phyloP scores from a whole-genome alignment of 2,113 vertebrate species.

The Eudyptes chrysolophus region DNA sequence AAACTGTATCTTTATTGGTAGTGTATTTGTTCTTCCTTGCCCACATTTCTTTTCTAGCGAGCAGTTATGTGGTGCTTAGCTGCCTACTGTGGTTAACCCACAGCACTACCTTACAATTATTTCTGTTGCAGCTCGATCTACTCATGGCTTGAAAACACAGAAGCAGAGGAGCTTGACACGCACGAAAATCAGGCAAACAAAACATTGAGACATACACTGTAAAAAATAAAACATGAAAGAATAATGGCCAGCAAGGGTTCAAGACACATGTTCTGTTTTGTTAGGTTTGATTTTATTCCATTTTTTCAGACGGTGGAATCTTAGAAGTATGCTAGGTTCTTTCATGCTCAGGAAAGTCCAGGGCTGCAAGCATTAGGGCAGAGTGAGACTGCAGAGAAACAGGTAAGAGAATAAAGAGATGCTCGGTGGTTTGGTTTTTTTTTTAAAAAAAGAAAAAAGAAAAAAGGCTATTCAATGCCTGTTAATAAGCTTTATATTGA shows the following conservation, averaged over 20 bases:
- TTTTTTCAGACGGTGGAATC: background rate
- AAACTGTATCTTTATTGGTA: background rate
- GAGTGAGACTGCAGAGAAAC: background rate
- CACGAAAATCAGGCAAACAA: background rate
- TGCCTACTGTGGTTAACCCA: background rate
- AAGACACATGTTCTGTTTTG: background rate
- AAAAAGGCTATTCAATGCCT: background rate
- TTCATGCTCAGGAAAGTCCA: background rate
- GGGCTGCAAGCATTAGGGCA: background rate
- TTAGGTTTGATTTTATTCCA: background rate
- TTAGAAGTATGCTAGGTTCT: background rate
- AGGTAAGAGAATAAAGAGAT: background rate
- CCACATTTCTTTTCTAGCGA: background rate
- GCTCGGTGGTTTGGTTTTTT: no score
- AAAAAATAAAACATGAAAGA: background rate
- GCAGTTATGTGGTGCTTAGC: background rate
- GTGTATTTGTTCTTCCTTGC: background rate
- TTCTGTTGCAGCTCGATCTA: background rate
- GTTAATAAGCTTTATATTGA: background rate
- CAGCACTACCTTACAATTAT: background rate
- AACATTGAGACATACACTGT: background rate
- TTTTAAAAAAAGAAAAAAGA: no score
- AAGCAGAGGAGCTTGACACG: background rate
- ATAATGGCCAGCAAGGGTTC: background rate
- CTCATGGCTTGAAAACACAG: background rate